Conservation (phyloP, 2,888 invertebrate species). For the Dryobota labecula region DNA sequence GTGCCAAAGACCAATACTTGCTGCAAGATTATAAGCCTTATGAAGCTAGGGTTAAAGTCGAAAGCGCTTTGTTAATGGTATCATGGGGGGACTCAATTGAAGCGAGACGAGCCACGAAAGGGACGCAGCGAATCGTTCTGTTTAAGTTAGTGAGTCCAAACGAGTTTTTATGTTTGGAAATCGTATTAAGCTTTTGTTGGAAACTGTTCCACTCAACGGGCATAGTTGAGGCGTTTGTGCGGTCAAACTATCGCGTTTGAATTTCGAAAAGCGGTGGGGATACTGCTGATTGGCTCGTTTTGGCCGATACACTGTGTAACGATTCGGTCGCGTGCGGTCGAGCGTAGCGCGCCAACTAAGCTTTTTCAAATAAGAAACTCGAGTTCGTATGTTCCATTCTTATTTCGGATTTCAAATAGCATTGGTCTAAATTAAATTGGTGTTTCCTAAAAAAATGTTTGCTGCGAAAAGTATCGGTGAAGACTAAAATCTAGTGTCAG, state of each 20-base stretch:
- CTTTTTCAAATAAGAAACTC: constrained; percentile 75
- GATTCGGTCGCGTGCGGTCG: constrained; percentile 85
- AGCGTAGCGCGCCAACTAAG: constrained; percentile 78
- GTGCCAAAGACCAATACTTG: constrained; percentile 72
- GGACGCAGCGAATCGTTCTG: constrained; percentile 85
- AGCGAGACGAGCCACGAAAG: constrained; percentile 84
- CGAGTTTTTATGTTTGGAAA: constrained; percentile 91
- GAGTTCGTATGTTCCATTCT: constrained; percentile 67
- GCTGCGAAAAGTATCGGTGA: constrained; percentile 57
- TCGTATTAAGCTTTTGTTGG: constrained; percentile 91
- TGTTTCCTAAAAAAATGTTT: constrained; percentile 67
- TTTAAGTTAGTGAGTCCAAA: constrained; percentile 89
- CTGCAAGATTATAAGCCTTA: constrained; percentile 66
- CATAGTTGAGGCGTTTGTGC: constrained; percentile 89
- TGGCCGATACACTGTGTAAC: constrained; percentile 84
- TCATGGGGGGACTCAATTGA: constrained; percentile 83
- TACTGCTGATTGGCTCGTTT: constrained; percentile 86
- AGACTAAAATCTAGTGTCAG: constrained; percentile 75
- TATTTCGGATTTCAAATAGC: constrained; percentile 59
- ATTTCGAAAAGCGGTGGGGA: constrained; percentile 84
- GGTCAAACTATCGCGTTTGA: constrained; percentile 88
- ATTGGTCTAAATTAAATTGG: constrained; percentile 55
- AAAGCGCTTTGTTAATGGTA: constrained; percentile 63
- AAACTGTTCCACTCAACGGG: constrained; percentile 90
- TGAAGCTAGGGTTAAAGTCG: not conserved